Conservation (phyloP, 2,888 invertebrate species). For the Lapara coniferarum region DNA sequence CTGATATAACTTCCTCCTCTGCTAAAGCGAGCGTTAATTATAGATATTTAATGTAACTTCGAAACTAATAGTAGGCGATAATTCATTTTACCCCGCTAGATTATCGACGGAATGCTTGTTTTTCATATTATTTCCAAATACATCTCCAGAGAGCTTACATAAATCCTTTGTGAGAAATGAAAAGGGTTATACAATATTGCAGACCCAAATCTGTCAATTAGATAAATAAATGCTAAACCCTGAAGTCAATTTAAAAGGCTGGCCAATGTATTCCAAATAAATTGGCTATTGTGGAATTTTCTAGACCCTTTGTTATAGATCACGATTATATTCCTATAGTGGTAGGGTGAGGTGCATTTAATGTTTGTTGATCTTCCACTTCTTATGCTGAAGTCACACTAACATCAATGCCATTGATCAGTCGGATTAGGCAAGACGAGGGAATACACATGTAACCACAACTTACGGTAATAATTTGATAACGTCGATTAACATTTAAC, state of each 20-base stretch:
- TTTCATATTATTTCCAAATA: conserved; percentile 5
- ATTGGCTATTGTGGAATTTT: background rate
- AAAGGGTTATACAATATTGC: conserved; percentile 29
- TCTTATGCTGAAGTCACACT: no score
- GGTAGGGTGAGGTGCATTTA: no score
- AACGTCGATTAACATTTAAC: no score
- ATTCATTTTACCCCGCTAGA: background rate
- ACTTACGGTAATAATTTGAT: no score
- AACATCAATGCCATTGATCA: no score
- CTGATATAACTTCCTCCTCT: no score
- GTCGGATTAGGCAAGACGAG: no score
- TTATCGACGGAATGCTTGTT: background rate
- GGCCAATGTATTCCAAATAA: conserved; percentile 12
- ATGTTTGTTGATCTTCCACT: no score
- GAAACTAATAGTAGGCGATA: background rate
- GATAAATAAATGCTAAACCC: conserved; percentile 26
- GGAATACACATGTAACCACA: no score
- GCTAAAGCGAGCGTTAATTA: no score
- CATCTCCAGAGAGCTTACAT: conserved; percentile 26
- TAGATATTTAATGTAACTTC: no score
- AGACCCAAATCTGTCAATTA: conserved; percentile 31
- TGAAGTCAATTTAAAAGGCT: conserved; percentile 5
- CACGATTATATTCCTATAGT: no score
- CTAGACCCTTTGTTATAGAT: background rate
- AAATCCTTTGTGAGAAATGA: conserved; percentile 28